phyloP scores from a whole-genome alignment of 2,113 vertebrate species.

The Petaurus breviceps region DNA sequence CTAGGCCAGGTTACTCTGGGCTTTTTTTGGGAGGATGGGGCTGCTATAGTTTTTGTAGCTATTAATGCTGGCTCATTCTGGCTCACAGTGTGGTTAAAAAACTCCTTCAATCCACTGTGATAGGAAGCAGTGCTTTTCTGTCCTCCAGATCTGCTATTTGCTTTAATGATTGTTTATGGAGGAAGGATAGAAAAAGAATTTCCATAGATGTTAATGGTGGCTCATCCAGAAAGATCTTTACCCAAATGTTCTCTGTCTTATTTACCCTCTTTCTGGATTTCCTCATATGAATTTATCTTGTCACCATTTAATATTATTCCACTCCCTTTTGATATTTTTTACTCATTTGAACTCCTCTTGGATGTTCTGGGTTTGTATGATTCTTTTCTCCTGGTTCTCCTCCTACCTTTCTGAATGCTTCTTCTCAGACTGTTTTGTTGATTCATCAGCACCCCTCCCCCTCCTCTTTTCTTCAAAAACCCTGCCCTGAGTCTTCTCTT shows the following conservation, averaged over 20 bases:
- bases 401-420: not conserved
- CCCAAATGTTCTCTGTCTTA: not conserved
- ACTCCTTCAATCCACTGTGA: not conserved
- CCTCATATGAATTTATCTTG: not conserved
- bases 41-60: not conserved
- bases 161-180: not conserved
- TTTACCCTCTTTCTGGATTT: not conserved
- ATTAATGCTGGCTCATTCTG: not conserved
- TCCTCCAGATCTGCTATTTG: not conserved
- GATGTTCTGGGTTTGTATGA: not conserved
- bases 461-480: not conserved
- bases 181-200: not conserved
- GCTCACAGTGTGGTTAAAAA: not conserved
- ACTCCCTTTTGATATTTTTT: not conserved
- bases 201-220: not conserved
- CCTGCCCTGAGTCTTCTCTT: not conserved
- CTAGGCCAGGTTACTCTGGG: not conserved
- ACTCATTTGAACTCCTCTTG: not conserved
- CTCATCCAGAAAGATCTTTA: not conserved
- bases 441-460: not conserved
- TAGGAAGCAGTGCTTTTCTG: not conserved
- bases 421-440: not conserved
- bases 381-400: not conserved
- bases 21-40: not conserved
- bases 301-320: not conserved